Conservation (phyloP, 2,113 vertebrate genomes). For the Camarhynchus parvulus region DNA sequence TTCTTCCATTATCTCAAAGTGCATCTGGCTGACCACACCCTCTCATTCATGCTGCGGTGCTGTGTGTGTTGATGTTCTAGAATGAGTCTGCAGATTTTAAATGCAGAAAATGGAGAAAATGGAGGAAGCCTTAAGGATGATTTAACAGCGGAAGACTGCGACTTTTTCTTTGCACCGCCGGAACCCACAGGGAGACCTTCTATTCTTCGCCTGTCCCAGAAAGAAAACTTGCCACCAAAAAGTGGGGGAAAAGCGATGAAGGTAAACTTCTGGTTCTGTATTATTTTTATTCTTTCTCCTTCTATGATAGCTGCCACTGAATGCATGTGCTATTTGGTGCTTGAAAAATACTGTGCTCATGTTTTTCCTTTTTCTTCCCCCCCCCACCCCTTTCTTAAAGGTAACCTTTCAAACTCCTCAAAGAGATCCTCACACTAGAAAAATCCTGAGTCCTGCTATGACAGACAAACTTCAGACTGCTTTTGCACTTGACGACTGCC, state of each 20-base stretch:
- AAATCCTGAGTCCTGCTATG: constrained; percentile 82
- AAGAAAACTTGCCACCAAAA: constrained; percentile 87
- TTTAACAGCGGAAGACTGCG: constrained; percentile 48
- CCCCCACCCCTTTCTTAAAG: constrained; percentile 45
- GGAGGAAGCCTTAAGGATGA: constrained; percentile 77
- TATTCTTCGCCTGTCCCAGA: constrained; percentile 85
- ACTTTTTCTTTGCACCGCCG: constrained; percentile 79
- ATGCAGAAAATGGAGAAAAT: constrained; percentile 80
- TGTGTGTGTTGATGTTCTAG: constrained; percentile 67
- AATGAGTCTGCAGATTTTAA: constrained; percentile 86
- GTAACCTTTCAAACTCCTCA: constrained; percentile 94
- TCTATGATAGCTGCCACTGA: background rate
- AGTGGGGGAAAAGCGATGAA: constrained; percentile 76
- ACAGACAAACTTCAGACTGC: constrained; percentile 56
- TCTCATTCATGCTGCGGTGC: background rate
- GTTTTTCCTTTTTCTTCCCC: background rate
- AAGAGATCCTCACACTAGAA: constrained; percentile 87
- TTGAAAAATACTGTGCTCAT: background rate
- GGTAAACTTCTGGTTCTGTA: constrained; percentile 31
- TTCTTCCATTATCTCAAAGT: constrained; percentile 16
- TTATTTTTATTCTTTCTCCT: background rate
- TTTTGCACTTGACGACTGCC: constrained; percentile 54
- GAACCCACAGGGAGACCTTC: constrained; percentile 85
- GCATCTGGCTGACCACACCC: constrained; percentile 60
- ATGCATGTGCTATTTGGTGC: background rate